Base-by-base conservation (phyloP, 2,113 vertebrate genomes). In the Rynchops niger region DNA sequence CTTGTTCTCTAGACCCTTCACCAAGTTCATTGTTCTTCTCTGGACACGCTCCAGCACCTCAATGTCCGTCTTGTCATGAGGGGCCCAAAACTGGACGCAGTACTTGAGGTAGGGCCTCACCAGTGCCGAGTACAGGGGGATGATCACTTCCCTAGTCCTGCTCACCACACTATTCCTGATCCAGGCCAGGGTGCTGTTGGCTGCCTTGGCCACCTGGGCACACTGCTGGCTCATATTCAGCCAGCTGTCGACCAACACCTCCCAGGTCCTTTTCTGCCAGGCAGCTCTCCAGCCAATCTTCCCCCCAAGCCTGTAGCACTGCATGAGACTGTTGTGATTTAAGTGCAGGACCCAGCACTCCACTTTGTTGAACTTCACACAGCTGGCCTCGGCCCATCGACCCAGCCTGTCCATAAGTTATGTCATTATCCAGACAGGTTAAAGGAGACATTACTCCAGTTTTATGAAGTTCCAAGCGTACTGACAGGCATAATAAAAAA, bases 221-320 rank as follows among this genome's bases (percentile, higher is more conserved):
- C 38, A 26, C 40, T 73, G 8, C 49, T 12, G 47, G 23, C 38
- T 85, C 34, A 4, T 3, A 4, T 26, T 56, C 32, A 49, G 15
- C 5, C 4, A 1, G 18, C 52, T 20, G n/a, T 9, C 3, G 0
- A 23, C 5, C 21, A 67, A 2, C 52, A 63, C 1, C 4, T 45
- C 15, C 10, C 55, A 72, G 12, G 6, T 53, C 56, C 43, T 58
- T 53, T 16, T 27, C 52, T 0, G 1, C 4, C 0, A 0, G 32
- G 40, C 69, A 55, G 21, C 12, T 42, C 56, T 77, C 38, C 65
- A 78, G 50, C 3, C n/a, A 47, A 25, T 63, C 50, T 11, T 5
- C 15, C 32, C 36, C 50, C 36, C 50, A 20, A 36, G 59, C 12
- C 55, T 47, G 55, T 11, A 56, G 21, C 2, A 0, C 6, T 61